Evolutionary conservation across 2,797 vertebrate species (phyloP).

Genomic region (Pantherophis alleghaniensis): DNA sequence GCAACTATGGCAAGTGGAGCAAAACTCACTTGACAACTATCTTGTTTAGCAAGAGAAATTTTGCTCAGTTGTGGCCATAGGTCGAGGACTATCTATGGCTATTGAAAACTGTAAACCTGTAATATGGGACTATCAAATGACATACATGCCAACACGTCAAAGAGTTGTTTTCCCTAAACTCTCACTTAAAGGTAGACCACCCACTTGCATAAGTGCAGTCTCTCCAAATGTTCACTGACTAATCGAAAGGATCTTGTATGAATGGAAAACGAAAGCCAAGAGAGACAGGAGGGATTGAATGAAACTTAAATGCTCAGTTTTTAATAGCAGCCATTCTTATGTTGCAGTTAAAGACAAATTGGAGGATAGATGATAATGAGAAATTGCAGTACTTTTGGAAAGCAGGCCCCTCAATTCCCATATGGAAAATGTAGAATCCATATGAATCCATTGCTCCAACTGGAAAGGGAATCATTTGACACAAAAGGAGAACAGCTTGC

Average conservation of each 20-base stretch:
- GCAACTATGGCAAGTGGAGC: not conserved
- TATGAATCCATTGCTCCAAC: not conserved
- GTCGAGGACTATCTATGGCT: not conserved
- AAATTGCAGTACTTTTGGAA: not conserved
- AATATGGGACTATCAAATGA: conserved; percentile 10
- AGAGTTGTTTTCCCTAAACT: not conserved
- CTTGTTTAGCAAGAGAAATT: not conserved
- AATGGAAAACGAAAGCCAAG: not conserved
- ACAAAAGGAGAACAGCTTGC: not conserved
- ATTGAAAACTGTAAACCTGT: conserved; percentile 25
- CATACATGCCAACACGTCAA: not conserved
- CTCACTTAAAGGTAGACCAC: not conserved
- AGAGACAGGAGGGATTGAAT: not conserved
- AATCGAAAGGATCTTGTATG: not conserved
- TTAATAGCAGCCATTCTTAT: not conserved
- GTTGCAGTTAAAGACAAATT: not conserved
- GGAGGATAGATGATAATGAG: not conserved
- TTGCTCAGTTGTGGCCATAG: not conserved
- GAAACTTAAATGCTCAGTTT: not conserved
- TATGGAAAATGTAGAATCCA: not conserved
- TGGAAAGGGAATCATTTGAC: not conserved
- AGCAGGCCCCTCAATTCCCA: not conserved
- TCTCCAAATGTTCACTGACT: not conserved
- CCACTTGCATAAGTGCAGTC: not conserved
- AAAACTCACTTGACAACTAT: not conserved